Evolutionary conservation across 2,888 invertebrate genomes (phyloP).

Genomic region (Colletes collaris): DNA sequence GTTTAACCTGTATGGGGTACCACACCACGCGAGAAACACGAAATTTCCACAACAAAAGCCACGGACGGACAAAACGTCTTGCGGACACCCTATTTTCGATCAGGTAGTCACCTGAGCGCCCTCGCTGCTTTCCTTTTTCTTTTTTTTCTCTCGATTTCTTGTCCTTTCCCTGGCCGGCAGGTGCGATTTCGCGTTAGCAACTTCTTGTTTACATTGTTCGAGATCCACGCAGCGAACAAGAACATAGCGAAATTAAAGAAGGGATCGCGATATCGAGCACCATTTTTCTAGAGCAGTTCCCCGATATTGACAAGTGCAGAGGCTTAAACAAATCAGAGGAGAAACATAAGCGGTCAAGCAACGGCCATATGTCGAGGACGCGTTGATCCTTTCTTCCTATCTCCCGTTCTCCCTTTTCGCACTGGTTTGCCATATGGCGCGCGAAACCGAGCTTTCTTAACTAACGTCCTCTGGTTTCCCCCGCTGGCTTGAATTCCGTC

Average conservation of each 20-base stretch:
- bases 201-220: constrained; percentile 42
- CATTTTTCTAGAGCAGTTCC: too few relatives aligned
- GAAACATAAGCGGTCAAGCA: constrained; percentile 3
- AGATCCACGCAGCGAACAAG: background rate
- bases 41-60: constrained; percentile 78
- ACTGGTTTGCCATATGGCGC: constrained; percentile 74
- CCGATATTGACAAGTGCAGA: constrained; percentile 31
- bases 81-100: constrained; percentile 71
- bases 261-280: background rate
- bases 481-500: constrained; percentile 57
- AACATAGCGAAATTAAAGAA: background rate
- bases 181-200: constrained; percentile 55
- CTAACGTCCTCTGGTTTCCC: constrained; percentile 37
- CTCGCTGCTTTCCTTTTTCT: constrained; percentile 58
- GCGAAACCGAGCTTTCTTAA: constrained; percentile 70
- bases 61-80: constrained; percentile 71
- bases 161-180: constrained; percentile 52
- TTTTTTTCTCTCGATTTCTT: constrained; percentile 20
- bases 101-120: constrained; percentile 76
- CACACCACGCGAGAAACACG: constrained; percentile 62
- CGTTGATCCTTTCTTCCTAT: constrained; percentile 58
- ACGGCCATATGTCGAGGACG: constrained; percentile 59
- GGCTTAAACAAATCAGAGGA: constrained; percentile 25
- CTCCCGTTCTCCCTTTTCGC: constrained; percentile 52
- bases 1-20: constrained; percentile 63